Base-by-base conservation (phyloP, 37 sponge, comb jelly and placozoan genomes). In the Hexactinellida sp. region DNA sequence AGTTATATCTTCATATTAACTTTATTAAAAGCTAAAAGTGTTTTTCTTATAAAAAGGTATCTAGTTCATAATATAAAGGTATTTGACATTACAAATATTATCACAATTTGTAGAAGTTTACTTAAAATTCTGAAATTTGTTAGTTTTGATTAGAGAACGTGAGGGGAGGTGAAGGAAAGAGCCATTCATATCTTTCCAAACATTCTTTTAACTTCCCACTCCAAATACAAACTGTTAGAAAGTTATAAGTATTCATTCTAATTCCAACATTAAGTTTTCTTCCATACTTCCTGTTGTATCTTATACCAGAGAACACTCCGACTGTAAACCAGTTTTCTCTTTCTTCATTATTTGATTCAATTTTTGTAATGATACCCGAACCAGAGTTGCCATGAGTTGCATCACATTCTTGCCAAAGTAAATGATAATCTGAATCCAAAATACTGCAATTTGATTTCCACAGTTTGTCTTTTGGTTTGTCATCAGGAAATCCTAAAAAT, bases 301-400 rank as follows among this genome's bases (percentile, higher is more conserved):
- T 63, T 10, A 25, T 63, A 3, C 76, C 76, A 28, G 76, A 63
- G 28, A 63, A n/a, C 32, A 63, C 76, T 3, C 76, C 76, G 5
- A 63, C 34, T 23, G 76, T 63, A 7, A 63, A 7, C 76, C 76
- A 63, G 34, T n/a, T 1, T 32, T 63, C 76, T 28, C 34, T n/a
- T 21, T n/a, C 28, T 63, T 28, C 76, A 21, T n/a, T 23, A 63
- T 7, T 63, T 3, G 76, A n/a, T 10, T 63, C 76, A 3, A n/a
- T n/a, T 28, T 63, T n/a, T 21, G 89, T 55, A 83, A 89, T 90
- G 0, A 92, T 82, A 1, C 91, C 92, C 0, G 95, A 88, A 1
- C 95, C 95, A 0, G 95, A 95, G 54, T 84, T 89, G 21, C 95
- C 95, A 55, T 89, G 89, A 84, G 88, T 87, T 21, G 93, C 93